These are phyloP conservation scores for Muscicapa striata DNA, from an alignment of 2,797 vertebrate genomes.

Conservation along the genomic window DNA sequence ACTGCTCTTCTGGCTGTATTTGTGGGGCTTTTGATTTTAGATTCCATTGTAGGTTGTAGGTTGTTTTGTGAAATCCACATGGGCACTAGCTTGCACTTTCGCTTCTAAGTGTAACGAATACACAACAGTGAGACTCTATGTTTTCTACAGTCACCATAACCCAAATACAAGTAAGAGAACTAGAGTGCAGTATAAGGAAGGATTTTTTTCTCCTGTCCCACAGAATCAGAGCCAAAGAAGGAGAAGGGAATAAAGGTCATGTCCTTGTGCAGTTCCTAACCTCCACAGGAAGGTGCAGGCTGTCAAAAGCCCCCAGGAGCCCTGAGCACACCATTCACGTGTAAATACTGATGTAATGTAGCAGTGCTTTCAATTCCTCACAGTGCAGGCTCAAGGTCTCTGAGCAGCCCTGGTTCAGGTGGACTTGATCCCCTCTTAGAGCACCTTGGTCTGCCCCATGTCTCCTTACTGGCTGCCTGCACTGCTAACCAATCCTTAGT, in stretches of 20 bases:
- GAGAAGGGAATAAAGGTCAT: background rate
- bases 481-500: background rate
- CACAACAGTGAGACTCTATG: background rate
- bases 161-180: background rate
- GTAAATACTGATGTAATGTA: background rate
- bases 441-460: background rate
- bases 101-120: background rate
- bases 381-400: accelerated
- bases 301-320: background rate
- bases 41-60: background rate
- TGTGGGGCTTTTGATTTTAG: background rate
- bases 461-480: background rate
- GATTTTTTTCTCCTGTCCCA: background rate
- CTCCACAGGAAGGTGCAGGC: background rate
- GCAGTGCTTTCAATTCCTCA: background rate
- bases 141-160: background rate
- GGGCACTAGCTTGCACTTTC: background rate
- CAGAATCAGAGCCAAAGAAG: background rate
- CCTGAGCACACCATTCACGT: background rate
- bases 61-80: background rate
- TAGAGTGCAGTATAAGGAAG: background rate
- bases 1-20: background rate
- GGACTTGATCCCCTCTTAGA: background rate
- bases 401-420: background rate
- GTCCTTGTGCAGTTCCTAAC: background rate